Percentiles rank a stretch among this genome's conserved stretches.
Evolutionary conservation across 2,888 invertebrate species (phyloP).

Genomic region (Melipona beecheii): DNA sequence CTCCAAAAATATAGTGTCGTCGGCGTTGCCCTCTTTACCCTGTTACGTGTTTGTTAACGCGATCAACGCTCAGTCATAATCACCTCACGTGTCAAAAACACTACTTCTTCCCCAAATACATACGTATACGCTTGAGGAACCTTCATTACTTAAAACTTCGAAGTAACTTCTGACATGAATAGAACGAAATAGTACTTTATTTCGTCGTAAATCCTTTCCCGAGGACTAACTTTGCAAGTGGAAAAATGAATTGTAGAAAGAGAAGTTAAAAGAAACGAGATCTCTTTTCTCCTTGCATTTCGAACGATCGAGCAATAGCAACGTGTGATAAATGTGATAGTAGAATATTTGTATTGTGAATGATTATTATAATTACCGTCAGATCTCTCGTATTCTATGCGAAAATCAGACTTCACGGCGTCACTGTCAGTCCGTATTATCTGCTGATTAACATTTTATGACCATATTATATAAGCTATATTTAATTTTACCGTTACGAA

Average conservation of each 20-base stretch:
- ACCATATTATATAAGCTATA: conserved; percentile 2
- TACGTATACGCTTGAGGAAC: background rate
- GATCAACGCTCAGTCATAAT: conserved; percentile 6
- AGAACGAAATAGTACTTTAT: background rate
- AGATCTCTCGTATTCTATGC: background rate
- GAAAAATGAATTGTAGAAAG: background rate
- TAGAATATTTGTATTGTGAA: too few species aligned
- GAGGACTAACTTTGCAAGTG: background rate
- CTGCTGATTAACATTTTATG: conserved; percentile 24
- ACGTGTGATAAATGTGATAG: too few species aligned
- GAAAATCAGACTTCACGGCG: background rate
- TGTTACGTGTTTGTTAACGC: conserved; percentile 57
- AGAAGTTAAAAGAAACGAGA: too few species aligned
- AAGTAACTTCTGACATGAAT: background rate
- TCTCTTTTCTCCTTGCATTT: too few species aligned
- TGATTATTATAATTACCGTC: background rate
- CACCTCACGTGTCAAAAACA: background rate
- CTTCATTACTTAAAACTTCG: background rate
- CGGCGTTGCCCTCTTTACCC: conserved; percentile 38
- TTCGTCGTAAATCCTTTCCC: background rate
- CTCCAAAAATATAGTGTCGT: conserved; percentile 61
- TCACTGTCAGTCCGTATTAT: conserved; percentile 8
- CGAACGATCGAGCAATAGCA: too few species aligned
- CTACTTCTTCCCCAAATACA: background rate
- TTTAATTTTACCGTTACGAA: conserved; percentile 42